Percentiles rank a stretch among this genome's conserved stretches.
phyloP scores from a whole-genome alignment of 2,888 invertebrate species.

The Nematopogon swammerdamellus region DNA sequence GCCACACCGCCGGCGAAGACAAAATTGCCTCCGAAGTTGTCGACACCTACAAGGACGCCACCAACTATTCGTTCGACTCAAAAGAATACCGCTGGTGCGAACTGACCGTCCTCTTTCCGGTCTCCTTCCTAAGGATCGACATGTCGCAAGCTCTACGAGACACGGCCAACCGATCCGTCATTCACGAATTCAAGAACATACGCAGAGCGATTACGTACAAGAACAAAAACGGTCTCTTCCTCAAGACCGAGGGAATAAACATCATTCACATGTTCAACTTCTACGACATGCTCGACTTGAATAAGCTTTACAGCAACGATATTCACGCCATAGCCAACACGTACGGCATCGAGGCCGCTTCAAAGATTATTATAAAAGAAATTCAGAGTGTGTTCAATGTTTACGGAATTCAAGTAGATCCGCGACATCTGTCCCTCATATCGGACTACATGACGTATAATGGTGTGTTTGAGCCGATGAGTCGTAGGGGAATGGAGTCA shows the following conservation, averaged over 20 bases:
- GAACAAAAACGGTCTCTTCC: constrained; percentile 57
- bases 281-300: constrained; percentile 72
- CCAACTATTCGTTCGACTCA: constrained; percentile 73
- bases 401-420: constrained; percentile 95
- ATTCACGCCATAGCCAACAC: constrained; percentile 86
- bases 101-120: constrained; percentile 67
- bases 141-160: constrained; percentile 70
- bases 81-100: constrained; percentile 81
- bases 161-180: constrained; percentile 66
- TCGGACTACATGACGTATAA: constrained; percentile 98
- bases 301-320: constrained; percentile 88
- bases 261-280: constrained; percentile 87
- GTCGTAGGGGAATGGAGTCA: constrained; percentile 84
- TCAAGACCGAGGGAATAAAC: constrained; percentile 96
- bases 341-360: constrained; percentile 97
- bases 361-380: constrained; percentile 88
- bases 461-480: constrained; percentile 87
- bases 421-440: constrained; percentile 86
- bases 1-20: constrained; percentile 27
- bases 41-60: constrained; percentile 35
- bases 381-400: constrained; percentile 95
- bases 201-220: constrained; percentile 80
- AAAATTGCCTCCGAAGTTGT: constrained; percentile 38
- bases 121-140: constrained; percentile 57
- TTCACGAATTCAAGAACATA: constrained; percentile 78